phyloP scores from a whole-genome alignment of 2,888 invertebrate genomes.

The Agriotes lineatus region DNA sequence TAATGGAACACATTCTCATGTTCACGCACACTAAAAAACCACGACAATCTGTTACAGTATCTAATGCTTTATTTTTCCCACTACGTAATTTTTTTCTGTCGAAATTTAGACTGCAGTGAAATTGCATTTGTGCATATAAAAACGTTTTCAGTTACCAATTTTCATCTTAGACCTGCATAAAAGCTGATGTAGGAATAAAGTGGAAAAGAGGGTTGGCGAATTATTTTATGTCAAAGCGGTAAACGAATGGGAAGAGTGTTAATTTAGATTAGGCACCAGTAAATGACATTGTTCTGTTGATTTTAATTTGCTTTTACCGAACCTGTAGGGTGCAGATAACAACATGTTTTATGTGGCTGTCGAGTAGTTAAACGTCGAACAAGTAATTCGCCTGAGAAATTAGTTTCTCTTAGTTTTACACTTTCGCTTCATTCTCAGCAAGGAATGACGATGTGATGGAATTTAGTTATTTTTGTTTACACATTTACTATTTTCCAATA shows the following conservation, averaged over 20 bases:
- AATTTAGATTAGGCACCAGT: slow-evolving; percentile 7
- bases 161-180: not conserved
- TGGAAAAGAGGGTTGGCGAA: not conserved
- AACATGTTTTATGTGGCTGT: slow-evolving; percentile 11
- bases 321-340: slow-evolving; percentile 10
- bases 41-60: too few relatives aligned
- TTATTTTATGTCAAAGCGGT: not conserved
- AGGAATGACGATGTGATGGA: too few relatives aligned
- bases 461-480: too few relatives aligned
- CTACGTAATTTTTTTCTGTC: too few relatives aligned
- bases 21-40: too few relatives aligned
- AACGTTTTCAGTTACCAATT: not conserved
- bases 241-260: slow-evolving; percentile 2
- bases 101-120: too few relatives aligned
- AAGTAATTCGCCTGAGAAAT: too few relatives aligned
- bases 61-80: too few relatives aligned
- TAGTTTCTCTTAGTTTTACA: too few relatives aligned
- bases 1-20: too few relatives aligned
- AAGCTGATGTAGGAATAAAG: not conserved
- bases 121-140: not conserved
- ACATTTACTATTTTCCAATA: too few relatives aligned
- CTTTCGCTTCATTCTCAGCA: too few relatives aligned
- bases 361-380: slow-evolving; percentile 2
- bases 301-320: slow-evolving; percentile 16
- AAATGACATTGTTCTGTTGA: slow-evolving; percentile 5